Evolutionary conservation across 2,888 invertebrate species (phyloP), one percentile per base, ranked within the genome.

Genomic region (Crocallis elinguaria): DNA sequence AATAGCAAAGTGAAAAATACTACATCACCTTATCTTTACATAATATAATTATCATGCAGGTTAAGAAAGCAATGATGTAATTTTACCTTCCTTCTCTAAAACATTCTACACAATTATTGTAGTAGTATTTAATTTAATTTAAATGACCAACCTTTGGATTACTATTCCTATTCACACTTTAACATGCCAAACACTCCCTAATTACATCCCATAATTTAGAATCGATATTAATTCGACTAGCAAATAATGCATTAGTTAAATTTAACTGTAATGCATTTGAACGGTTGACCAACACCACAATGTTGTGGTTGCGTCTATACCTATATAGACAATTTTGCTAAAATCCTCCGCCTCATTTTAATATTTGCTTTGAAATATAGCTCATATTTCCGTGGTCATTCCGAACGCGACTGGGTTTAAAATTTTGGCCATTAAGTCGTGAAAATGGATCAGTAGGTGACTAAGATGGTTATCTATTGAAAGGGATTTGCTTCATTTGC

Each of bases 211-310:
- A 14, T 38, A 51, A 46, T 45, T 53, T 49, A 53, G 49, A 38
- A 52, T 46, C 49, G 23, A 59, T 59, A 32, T 41, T 38, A 54
- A 54, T 57, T 54, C n/a, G 35, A 37, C 66, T 60, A 66, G 57
- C 60, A 62, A 61, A 71, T 79, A 77, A 67, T 57, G 69, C 69
- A 73, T 77, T 80, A 75, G 79, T 79, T 78, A 66, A 74, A 77
- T 79, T 72, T 76, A 75, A 82, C 73, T 75, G 77, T 75, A 77
- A 79, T 81, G 75, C 75, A 73, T 83, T 77, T 77, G 63, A 62
- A 49, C 56, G 61, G 53, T 51, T 54, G 51, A 44, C 46, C 43
- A 39, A 25, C 25, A 48, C 82, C 80, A 54, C 83, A 79, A 54
- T 62, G 53, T 51, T 76, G 86, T 68, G 84, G 86, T 82, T 73